Conservation (phyloP, 2,113 vertebrate genomes). For the Raja brachyura region DNA sequence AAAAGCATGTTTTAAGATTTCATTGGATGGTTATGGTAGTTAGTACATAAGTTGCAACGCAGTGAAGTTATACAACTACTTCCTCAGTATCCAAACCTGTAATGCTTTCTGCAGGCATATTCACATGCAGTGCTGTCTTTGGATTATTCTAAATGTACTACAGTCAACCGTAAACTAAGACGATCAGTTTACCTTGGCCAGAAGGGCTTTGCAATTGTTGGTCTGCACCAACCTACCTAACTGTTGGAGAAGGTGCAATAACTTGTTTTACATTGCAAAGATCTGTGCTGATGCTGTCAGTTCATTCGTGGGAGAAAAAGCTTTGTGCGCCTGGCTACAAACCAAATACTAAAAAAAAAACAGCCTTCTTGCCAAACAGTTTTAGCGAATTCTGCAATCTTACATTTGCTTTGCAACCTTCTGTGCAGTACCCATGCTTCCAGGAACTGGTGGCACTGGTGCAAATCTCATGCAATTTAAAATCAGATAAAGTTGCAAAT, state of each 20-base stretch:
- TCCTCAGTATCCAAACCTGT: neutral
- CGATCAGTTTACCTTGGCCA: neutral
- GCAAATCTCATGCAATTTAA: conserved; percentile 19
- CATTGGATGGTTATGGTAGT: neutral
- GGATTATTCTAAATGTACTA: neutral
- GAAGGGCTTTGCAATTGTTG: neutral
- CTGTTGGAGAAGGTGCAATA: neutral
- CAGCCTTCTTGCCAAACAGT: conserved; percentile 17
- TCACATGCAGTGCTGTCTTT: too few relatives aligned
- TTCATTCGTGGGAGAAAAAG: neutral
- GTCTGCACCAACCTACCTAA: neutral
- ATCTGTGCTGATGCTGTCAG: neutral
- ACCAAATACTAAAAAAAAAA: neutral
- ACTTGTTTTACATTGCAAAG: neutral
- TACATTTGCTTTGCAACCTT: conserved; percentile 18
- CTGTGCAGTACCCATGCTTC: conserved; percentile 5
- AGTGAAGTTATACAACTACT: neutral
- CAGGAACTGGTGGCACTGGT: conserved; percentile 6
- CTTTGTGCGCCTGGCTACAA: conserved; percentile 19
- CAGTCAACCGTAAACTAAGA: neutral
- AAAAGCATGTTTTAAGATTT: neutral
- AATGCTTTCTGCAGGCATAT: neutral
- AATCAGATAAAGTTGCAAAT: conserved; percentile 6
- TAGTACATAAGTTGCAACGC: neutral
- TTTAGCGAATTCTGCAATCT: neutral